These are phyloP conservation scores for Arrhamphus sclerolepis DNA, from an alignment of 2,797 vertebrate genomes.

Conservation along the genomic window DNA sequence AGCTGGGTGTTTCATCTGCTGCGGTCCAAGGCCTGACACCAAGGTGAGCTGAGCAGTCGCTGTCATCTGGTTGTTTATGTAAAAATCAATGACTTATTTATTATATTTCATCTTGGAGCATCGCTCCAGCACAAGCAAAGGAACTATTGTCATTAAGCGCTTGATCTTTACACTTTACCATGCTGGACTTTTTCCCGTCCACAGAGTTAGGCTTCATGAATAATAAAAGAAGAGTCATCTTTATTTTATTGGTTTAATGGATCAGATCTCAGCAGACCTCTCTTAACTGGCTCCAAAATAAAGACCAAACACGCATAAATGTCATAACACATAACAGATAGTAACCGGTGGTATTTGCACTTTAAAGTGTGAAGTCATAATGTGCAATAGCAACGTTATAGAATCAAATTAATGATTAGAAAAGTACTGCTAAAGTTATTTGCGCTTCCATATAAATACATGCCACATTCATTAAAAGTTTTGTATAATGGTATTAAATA, in stretches of 20 bases:
- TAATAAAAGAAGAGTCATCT: conserved; percentile 52
- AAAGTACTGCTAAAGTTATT: neutral
- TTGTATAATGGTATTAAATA: no score
- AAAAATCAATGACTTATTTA: conserved; percentile 12
- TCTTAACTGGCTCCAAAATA: conserved; percentile 31
- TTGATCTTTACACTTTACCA: conserved; percentile 20
- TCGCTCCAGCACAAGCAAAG: neutral
- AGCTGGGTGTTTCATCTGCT: conserved; percentile 86
- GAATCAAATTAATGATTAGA: no score
- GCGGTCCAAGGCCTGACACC: conserved; percentile 83
- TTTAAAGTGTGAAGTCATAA: conserved; percentile 1
- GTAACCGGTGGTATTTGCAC: conserved; percentile 6
- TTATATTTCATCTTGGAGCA: neutral
- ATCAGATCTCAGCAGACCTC: conserved; percentile 44
- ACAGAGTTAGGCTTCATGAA: conserved; percentile 34
- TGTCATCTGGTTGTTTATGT: conserved; percentile 1
- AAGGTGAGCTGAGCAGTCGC: conserved; percentile 79
- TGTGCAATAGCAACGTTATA: neutral
- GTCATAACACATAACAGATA: conserved; percentile 2
- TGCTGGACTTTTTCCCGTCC: conserved; percentile 33
- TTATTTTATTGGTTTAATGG: conserved; percentile 70
- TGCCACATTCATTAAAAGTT: neutral
- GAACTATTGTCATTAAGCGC: conserved; percentile 24
- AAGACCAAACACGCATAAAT: conserved; percentile 12
- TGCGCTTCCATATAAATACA: neutral